These are phyloP conservation scores for Noctua janthe DNA, from an alignment of 2,888 invertebrate species.

Conservation along the genomic window DNA sequence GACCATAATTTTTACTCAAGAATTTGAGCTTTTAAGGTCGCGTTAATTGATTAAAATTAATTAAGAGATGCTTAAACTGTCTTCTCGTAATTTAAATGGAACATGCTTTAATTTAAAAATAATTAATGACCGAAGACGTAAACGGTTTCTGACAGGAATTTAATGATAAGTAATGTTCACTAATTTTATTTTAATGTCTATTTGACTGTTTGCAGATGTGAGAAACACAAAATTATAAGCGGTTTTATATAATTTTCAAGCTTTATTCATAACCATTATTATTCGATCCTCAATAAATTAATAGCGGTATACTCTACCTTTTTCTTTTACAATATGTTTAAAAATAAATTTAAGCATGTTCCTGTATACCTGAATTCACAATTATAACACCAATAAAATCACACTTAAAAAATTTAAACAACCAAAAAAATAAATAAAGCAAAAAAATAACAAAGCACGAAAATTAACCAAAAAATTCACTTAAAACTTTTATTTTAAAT, in stretches of 20 bases:
- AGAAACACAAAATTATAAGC: not conserved
- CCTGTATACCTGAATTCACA: slow-evolving; percentile 16
- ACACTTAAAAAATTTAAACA: slow-evolving; percentile 10
- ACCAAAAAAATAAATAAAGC: slow-evolving; percentile 17
- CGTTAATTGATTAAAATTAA: slow-evolving; percentile 47
- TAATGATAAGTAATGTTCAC: not conserved
- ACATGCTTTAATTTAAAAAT: slow-evolving; percentile 34
- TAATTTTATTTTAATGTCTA: slow-evolving; percentile 11
- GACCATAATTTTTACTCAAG: slow-evolving; percentile 4
- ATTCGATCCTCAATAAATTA: not conserved
- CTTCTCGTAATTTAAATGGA: slow-evolving; percentile 17
- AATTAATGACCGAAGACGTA: slow-evolving; percentile 6
- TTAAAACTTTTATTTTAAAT: slow-evolving; percentile 8
- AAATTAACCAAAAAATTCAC: slow-evolving; percentile 3
- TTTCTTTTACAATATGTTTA: not conserved
- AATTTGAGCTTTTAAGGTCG: slow-evolving; percentile 21
- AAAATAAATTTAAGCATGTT: slow-evolving; percentile 20
- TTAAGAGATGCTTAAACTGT: slow-evolving; percentile 23
- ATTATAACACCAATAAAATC: slow-evolving; percentile 24
- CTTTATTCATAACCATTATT: not conserved
- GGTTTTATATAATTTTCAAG: not conserved
- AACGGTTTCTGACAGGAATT: slow-evolving; percentile 9
- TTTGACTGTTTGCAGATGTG: slow-evolving; percentile 1
- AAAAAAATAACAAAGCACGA: slow-evolving; percentile 26
- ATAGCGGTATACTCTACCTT: too few species aligned